Percentiles rank a stretch among this genome's conserved stretches.
Conservation (phyloP, 2,797 vertebrate species). For the Podargus strigoides region DNA sequence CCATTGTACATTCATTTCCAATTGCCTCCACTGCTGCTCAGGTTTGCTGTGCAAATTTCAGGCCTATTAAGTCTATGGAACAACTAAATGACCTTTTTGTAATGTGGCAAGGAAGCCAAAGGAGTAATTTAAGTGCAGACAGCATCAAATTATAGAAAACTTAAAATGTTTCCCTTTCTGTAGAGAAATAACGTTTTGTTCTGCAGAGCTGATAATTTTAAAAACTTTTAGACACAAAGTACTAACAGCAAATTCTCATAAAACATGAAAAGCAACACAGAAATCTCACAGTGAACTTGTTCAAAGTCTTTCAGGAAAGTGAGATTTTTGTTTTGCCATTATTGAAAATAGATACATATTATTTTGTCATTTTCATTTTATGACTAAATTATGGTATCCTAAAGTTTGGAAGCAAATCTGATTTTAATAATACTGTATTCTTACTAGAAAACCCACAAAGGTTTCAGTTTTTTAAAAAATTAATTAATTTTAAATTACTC, state of each 20-base stretch:
- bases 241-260: background rate
- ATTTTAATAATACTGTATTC: constrained; percentile 15
- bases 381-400: background rate
- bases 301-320: constrained; percentile 1
- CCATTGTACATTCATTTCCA: background rate
- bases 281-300: background rate
- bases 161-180: background rate
- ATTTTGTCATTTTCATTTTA: constrained; percentile 41
- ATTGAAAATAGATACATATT: background rate
- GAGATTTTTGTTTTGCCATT: background rate
- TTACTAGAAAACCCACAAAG: background rate
- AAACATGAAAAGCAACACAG: background rate
- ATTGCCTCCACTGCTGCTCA: background rate
- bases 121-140: background rate
- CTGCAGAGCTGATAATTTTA: background rate
- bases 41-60: background rate
- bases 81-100: background rate
- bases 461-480: background rate
- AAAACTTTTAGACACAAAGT: background rate
- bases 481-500: background rate
- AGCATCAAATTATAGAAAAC: background rate
- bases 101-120: background rate
- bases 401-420: constrained; percentile 13
- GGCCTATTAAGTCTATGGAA: background rate
- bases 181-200: background rate